A percentile compares a stretch with the other conserved stretches of the same genome.
phyloP scores from a whole-genome alignment of 2,797 vertebrate species.

The Parotocinclus haroldoi region DNA sequence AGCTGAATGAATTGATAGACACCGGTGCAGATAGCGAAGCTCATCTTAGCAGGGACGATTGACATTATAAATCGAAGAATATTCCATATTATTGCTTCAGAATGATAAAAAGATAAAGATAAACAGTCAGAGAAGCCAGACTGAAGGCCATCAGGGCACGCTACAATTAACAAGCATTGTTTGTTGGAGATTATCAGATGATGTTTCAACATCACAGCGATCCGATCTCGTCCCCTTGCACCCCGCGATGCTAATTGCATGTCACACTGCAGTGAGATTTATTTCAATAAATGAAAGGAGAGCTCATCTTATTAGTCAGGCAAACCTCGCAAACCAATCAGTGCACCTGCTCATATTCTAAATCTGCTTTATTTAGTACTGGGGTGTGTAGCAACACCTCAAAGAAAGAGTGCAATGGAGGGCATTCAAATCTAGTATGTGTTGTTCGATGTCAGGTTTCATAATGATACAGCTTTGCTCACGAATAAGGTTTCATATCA shows the following conservation, averaged over 20 bases:
- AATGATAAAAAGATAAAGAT: no score
- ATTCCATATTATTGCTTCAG: no score
- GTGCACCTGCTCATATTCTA: background rate
- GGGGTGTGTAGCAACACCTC: background rate
- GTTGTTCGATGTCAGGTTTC: background rate
- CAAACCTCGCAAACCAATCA: conserved; percentile 16
- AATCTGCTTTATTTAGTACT: conserved; percentile 6
- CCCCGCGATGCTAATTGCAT: conserved; percentile 7
- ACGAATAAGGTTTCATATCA: no score
- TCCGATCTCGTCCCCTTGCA: background rate
- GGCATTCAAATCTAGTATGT: background rate
- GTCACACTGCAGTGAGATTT: background rate
- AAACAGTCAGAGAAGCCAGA: background rate
- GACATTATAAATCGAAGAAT: no score
- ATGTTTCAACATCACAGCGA: conserved; percentile 2
- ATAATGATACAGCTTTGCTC: no score
- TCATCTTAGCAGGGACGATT: background rate
- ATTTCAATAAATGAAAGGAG: conserved; percentile 2
- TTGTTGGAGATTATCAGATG: background rate
- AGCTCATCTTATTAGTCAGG: background rate
- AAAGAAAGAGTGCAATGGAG: background rate
- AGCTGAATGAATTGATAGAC: background rate
- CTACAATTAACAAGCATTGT: background rate
- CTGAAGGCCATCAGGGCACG: background rate
- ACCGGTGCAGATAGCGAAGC: background rate